These are phyloP conservation scores for Lithophane leautieri DNA, from an alignment of 2,888 invertebrate genomes.

Conservation along the genomic window DNA sequence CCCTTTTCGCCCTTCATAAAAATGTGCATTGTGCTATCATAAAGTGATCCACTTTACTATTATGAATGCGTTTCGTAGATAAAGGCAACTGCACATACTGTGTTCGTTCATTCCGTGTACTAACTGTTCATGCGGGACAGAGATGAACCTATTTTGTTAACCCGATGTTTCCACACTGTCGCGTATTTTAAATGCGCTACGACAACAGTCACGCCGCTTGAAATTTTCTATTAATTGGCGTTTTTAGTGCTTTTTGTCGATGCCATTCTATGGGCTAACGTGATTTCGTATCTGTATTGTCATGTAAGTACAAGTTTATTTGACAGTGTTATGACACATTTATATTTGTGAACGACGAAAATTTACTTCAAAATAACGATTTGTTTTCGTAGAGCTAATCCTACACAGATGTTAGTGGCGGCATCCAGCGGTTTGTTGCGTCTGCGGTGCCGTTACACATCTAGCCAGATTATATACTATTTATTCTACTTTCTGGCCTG, in stretches of 20 bases:
- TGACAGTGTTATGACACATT: constrained; percentile 74
- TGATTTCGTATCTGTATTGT: constrained; percentile 78
- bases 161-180: constrained; percentile 68
- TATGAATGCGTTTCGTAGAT: constrained; percentile 78
- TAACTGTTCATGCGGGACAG: constrained; percentile 70
- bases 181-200: constrained; percentile 81
- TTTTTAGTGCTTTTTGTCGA: constrained; percentile 83
- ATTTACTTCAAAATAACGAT: constrained; percentile 67
- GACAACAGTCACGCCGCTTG: constrained; percentile 81
- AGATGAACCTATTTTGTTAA: constrained; percentile 73
- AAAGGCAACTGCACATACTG: constrained; percentile 69
- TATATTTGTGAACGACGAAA: constrained; percentile 69
- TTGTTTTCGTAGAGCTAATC: constrained; percentile 67
- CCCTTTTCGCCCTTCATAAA: constrained; percentile 76
- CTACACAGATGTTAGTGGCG: constrained; percentile 58
- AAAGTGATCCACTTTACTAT: constrained; percentile 82
- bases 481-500: constrained; percentile 65
- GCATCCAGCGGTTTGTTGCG: constrained; percentile 39
- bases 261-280: constrained; percentile 77
- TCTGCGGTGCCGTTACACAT: constrained; percentile 37
- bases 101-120: constrained; percentile 69
- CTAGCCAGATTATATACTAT: constrained; percentile 60
- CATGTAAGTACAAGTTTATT: constrained; percentile 73
- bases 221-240: constrained; percentile 86
- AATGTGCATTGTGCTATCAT: constrained; percentile 75